A percentile compares a stretch with the other conserved stretches of the same genome.
phyloP scores from a whole-genome alignment of 2,113 vertebrate species.

The Cephalopterus ornatus region DNA sequence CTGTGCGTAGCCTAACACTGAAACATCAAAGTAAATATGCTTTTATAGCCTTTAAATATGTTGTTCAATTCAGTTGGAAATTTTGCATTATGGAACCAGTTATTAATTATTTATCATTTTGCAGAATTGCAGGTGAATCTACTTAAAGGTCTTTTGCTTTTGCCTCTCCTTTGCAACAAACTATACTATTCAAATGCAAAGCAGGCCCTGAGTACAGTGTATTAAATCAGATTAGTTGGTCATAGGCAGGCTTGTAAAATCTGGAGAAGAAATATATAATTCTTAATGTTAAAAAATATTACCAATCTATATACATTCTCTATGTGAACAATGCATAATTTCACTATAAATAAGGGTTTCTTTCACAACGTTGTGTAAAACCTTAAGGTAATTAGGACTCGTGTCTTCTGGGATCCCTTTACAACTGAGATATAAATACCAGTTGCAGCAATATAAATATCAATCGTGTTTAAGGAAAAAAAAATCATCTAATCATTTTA shows the following conservation, averaged over 20 bases:
- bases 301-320: not conserved
- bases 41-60: not conserved
- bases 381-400: not conserved
- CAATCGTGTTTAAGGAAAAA: not conserved
- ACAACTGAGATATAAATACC: constrained; percentile 62
- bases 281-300: not conserved
- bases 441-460: not conserved
- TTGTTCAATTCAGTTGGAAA: not conserved
- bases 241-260: not conserved
- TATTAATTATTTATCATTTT: not conserved
- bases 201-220: not conserved
- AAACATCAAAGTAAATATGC: not conserved
- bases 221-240: not conserved
- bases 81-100: not conserved
- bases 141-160: not conserved
- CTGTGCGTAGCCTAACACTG: not conserved
- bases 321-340: not conserved
- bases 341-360: not conserved
- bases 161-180: not conserved
- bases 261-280: not conserved
- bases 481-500: not conserved
- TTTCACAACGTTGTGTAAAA: not conserved
- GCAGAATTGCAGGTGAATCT: not conserved
- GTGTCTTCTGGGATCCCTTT: not conserved
- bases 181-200: not conserved